Base-by-base conservation (phyloP, 2,797 vertebrate genomes). In the Lemur catta region DNA sequence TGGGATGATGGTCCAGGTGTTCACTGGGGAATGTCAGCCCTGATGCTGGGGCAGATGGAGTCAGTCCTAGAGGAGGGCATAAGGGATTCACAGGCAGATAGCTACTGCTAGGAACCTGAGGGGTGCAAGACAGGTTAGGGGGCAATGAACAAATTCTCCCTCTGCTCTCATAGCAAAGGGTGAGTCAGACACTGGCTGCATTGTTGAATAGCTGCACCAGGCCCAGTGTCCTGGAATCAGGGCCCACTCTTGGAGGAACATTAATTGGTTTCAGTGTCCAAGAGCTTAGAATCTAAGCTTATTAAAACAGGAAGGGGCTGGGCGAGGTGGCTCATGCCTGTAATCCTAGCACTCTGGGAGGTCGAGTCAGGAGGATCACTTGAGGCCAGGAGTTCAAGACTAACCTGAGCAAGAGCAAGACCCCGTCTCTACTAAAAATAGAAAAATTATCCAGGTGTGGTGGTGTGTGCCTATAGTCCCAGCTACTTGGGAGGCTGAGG, bases 141-240 rank as follows among this genome's bases (percentile, higher is more conserved):
- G 18, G 15, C 41, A 89, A 48, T 46, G 24, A 89, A 90, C 28
- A 87, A 26, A 72, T 84, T 96, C 26, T 91, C 14, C 26, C 50
- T 95, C 71, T 85, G 61, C 67, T 95, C 52, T 28, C 41, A 76
- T 65, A 67, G 63, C 72, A 94, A 86, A 95, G 38, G 12, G 15
- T 79, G 43, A 17, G 18, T 72, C 80, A 84, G 75, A 81, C 33
- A 35, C 84, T 84, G 50, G 50, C 50, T 91, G 30, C 9, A 24
- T 12, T 74, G 48, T 87, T 91, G 75, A 86, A 91, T 43, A 89
- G 38, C 74, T 94, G 35, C 28, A n/a, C 61, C 35, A 72, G 30
- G 46, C 52, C 85, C 59, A 38, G 15, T 89, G 79, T 80, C 71
- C 80, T 71, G 33, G 50, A 93, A 65, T 85, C 22, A 35, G 41